Evolutionary conservation across 2,113 vertebrate genomes (phyloP).

Genomic region (Brevimyrus niger): DNA sequence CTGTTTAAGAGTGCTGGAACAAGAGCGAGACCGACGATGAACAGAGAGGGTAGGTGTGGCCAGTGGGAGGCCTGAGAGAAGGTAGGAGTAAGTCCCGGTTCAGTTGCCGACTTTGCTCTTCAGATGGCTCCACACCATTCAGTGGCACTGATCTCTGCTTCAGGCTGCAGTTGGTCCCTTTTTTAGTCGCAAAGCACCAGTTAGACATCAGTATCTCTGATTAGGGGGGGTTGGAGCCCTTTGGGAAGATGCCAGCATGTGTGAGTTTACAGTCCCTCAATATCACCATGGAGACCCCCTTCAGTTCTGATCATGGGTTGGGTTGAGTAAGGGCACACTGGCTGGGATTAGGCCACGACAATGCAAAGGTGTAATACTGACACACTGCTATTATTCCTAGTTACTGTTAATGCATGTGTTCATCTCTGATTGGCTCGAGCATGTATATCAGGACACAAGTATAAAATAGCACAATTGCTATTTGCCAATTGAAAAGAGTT

Average conservation of each 20-base stretch:
- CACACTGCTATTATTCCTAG: not conserved
- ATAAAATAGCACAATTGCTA: not conserved
- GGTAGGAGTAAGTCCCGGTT: not conserved
- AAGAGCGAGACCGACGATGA: constrained; percentile 6
- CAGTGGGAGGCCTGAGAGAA: constrained; percentile 3
- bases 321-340: not conserved
- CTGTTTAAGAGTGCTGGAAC: constrained; percentile 39
- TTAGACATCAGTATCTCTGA: constrained; percentile 6
- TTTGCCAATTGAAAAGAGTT: not conserved
- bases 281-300: not conserved
- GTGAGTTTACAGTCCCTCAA: not conserved
- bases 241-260: not conserved
- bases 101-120: not conserved
- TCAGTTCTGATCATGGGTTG: not conserved
- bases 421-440: not conserved
- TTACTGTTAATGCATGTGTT: not conserved
- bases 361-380: not conserved
- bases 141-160: constrained; percentile 3
- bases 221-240: not conserved
- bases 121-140: not conserved
- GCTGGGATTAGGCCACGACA: not conserved
- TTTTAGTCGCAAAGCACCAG: not conserved
- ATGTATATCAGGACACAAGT: not conserved
- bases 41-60: constrained; percentile 11
- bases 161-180: not conserved